Base-by-base conservation (phyloP, 2,888 invertebrate genomes). In the Drosophila pseudotalamancana region DNA sequence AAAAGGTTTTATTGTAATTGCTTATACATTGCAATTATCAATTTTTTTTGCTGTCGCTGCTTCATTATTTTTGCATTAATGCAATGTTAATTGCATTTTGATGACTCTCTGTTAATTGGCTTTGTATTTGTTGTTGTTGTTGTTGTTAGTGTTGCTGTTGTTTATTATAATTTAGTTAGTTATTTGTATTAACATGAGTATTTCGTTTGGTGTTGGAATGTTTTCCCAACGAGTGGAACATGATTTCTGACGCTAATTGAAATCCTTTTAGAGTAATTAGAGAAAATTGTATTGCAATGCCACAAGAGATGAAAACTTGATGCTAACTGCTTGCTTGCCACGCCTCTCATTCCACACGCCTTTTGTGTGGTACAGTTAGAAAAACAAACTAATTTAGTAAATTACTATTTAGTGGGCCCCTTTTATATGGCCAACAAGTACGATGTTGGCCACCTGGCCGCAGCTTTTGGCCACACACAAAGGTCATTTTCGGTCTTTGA, bases 321-420 rank as follows among this genome's bases (percentile, higher is more conserved):
- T 37, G 19, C 16, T 29, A 51, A 31, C 34, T 50, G 39, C 55
- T 40, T 42, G 21, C 32, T 34, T 43, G n/a, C 42, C 40, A 14
- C 18, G 21, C 19, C 19, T 9, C n/a, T 8, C 29, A 12, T n/a
- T 14, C 11, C 48, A 16, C 5, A 2, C n/a, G 3, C 29, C 16
- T 21, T 6, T 34, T 53, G 48, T 54, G 61, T 46, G 68, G 63
- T 64, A 50, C 65, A 78, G 79, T 72, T 88, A 73, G 74, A 53
- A 77, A 70, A 86, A 80, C 77, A 80, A 88, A 84, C 87, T 83
- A 86, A 83, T 83, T 83, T 83, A 70, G 74, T 83, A 88, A 83
- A 88, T 88, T 88, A 83, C 88, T 88, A 83, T 86, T 83, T 88
- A 84, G 84, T 67, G 72, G 77, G 63, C 45, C n/a, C 57, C 49